Base-by-base conservation (phyloP, 1,140 invertebrate genomes). In the Druon quercuslanigerum region DNA sequence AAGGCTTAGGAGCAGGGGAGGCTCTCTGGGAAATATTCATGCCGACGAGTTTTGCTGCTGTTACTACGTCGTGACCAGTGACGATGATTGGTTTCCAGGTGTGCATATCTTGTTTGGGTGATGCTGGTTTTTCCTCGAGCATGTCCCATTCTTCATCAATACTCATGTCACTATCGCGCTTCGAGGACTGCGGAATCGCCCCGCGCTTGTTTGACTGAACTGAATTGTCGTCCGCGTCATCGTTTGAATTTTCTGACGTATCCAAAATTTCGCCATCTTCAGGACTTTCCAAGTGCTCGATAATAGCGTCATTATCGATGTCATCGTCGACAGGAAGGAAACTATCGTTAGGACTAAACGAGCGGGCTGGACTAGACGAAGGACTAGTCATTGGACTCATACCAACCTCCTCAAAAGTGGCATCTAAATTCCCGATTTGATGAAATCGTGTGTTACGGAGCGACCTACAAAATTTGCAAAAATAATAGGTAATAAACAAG, bases 311-410 rank as follows among this genome's bases (percentile, higher is more conserved):
- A 40, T 66, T 40, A 7, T 66, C 57, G n/a, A 66, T 33, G 25
- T 33, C 25, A 3, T 66, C 57, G 25, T 66, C 57, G 3, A 66
- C 40, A 16, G 40, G 4, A 14, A 66, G 57, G 16, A 20, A 66
- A 40, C 40, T 66, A 14, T 66, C 57, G 4, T 33, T 25, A 14
- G 57, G 57, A 66, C 57, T 66, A 25, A 7, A 66, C 12, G 25
- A 20, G 7, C 25, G 57, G 6, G 20, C 40, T 40, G 57, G 57
- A 40, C 57, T 66, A 6, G 25, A 9, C 40, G 60, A n/a, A 5
- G 60, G 60, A 66, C 60, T 66, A 16, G 60, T 46, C 6, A 66
- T 66, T 66, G 60, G 60, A 66, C 33, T 66, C 25, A 66, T 7
- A 40, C 25, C 33, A 1, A 33, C 25, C 7, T 46, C 60, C 7